Percentiles rank a stretch among this genome's conserved stretches.
Evolutionary conservation across 2,888 invertebrate genomes (phyloP).

Genomic region (Athetis lepigone): DNA sequence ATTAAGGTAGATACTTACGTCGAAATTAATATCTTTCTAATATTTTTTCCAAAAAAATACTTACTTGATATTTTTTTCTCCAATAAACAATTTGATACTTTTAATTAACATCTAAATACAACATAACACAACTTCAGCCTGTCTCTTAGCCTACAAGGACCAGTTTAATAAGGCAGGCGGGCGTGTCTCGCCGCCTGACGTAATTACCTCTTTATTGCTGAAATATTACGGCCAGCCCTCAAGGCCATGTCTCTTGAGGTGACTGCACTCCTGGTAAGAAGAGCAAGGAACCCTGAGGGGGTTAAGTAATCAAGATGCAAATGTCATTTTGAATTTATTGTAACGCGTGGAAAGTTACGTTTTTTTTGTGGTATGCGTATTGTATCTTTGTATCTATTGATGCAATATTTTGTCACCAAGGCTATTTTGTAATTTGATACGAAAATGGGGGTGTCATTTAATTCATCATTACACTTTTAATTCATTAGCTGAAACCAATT

Average conservation of each 20-base stretch:
- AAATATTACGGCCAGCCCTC: conserved; percentile 62
- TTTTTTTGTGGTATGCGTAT: background rate
- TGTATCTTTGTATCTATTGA: conserved; percentile 13
- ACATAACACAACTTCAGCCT: background rate
- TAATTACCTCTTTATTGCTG: conserved; percentile 68
- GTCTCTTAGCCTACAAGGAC: conserved; percentile 50
- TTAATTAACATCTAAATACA: conserved; percentile 2
- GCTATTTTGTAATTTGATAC: too few species aligned
- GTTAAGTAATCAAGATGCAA: conserved; percentile 52
- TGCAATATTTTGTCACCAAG: too few species aligned
- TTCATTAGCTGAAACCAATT: too few species aligned
- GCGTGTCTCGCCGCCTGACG: conserved; percentile 48
- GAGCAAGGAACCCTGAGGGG: conserved; percentile 38
- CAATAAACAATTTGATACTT: background rate
- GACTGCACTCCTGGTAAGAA: conserved; percentile 56
- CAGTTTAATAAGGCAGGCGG: conserved; percentile 49
- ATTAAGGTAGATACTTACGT: too few species aligned
- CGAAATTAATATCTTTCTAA: too few species aligned
- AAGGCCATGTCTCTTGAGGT: conserved; percentile 45
- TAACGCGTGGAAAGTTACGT: conserved; percentile 10
- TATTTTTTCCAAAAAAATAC: too few species aligned
- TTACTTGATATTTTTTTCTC: background rate
- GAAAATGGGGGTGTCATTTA: too few species aligned
- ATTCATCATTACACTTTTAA: too few species aligned
- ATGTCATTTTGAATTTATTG: conserved; percentile 42